Base-by-base conservation (phyloP, 2,797 vertebrate species). In the Tragopan temminckii region DNA sequence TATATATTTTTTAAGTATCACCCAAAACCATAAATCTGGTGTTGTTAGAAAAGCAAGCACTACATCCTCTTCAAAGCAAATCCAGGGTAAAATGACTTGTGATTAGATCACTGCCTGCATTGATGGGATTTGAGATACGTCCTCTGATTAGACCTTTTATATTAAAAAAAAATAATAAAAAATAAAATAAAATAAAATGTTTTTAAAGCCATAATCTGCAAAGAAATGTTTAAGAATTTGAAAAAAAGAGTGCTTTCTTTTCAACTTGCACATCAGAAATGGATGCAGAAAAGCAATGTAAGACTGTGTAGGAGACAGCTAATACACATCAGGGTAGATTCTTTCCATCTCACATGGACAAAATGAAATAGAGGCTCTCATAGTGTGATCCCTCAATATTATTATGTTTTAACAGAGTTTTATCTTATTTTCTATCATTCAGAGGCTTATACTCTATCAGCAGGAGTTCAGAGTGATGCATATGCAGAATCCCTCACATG, bases 1-100 rank as follows among this genome's bases (percentile, higher is more conserved):
- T 2, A 42, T 42, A 42, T 42, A 18, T 43, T 70, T 91, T 89
- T 64, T n/a, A 78, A 74, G 71, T 38, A 12, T 50, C 68, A n/a
- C 29, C 43, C 17, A n/a, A 70, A 89, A 5, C 9, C 63, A n/a
- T 24, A 1, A 5, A 18, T 69, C 48, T 43, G 15, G 12, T 69
- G 1, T 29, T 75, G 24, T 42, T 74, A 69, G 62, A 45, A 69
- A 86, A 70, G 27, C 33, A 64, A 61, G 13, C 6, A 27, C 16
- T 16, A 1, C 1, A 0, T 21, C 6, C 1, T 42, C 13, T 42
- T 46, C 27, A 40, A 78, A 76, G 35, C 7, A 83, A 69, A 52
- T 18, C 4, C 13, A 23, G 15, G 5, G 6, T 57, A 29, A 80
- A 93, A 90, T 24, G 36, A 2, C 16, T 74, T 77, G 38, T 69